These are phyloP conservation scores for Ridgeia piscesae DNA, from an alignment of 1,140 invertebrate genomes.

Conservation along the genomic window DNA sequence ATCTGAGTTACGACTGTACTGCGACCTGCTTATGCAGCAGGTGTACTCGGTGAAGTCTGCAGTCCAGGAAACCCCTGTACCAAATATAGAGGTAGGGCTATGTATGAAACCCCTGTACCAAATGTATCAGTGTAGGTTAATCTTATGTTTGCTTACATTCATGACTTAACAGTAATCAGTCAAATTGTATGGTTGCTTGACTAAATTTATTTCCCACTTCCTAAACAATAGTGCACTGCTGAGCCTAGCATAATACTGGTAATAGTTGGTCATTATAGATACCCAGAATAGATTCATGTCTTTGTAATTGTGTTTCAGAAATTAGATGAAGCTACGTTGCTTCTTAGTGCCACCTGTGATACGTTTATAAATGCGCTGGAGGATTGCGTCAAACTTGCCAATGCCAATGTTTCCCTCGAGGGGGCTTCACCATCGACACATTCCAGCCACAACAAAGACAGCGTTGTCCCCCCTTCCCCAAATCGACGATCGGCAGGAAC, in stretches of 20 bases:
- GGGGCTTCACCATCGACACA: not conserved
- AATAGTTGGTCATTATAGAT: no score
- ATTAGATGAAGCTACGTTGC: conserved; percentile 73
- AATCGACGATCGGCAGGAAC: not conserved
- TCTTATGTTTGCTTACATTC: not conserved
- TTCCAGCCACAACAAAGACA: not conserved
- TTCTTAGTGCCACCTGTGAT: conserved; percentile 78
- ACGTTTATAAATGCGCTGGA: conserved; percentile 80
- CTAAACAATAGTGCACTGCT: no score
- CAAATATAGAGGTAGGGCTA: conserved; percentile 66
- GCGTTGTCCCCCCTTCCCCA: not conserved
- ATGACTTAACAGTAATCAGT: not conserved
- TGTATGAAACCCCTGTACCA: not conserved
- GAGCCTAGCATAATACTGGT: no score
- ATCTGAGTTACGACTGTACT: conserved; percentile 76
- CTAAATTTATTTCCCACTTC: no score
- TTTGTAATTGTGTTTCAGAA: conserved; percentile 62
- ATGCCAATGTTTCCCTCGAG: conserved; percentile 53
- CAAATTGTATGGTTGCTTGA: no score
- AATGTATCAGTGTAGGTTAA: not conserved
- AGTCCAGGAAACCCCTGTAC: conserved; percentile 61
- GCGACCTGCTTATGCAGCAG: conserved; percentile 82
- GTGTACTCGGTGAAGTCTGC: conserved; percentile 76
- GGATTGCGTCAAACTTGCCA: conserved; percentile 74
- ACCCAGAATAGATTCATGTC: not conserved